A percentile compares a stretch with the other conserved stretches of the same genome.
phyloP scores from a whole-genome alignment of 92 coral and sea anemone species.

The Montipora capitata region DNA sequence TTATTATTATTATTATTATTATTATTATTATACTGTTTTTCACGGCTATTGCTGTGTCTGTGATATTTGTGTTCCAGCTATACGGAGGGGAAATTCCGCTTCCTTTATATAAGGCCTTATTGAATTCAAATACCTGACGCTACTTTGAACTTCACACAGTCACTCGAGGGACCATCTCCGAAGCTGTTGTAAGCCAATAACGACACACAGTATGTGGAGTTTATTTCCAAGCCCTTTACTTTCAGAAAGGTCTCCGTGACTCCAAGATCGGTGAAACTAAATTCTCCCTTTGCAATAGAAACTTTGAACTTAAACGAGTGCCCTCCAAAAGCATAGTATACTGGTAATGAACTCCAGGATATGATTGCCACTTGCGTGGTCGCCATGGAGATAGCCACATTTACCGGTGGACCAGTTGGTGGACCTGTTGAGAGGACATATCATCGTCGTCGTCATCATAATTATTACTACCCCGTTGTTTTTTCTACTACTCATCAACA shows the following conservation, averaged over 20 bases:
- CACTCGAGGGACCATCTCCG: slow-evolving; percentile 32
- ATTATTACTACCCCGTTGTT: neutral
- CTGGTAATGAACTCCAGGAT: slow-evolving; percentile 13
- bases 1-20: no score
- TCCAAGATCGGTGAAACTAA: neutral
- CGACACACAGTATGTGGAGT: slow-evolving; percentile 7
- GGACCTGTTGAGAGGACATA: slow-evolving; percentile 11
- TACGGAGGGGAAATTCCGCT: no score
- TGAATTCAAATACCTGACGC: slow-evolving; percentile 17
- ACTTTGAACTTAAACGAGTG: neutral
- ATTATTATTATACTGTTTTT: no score
- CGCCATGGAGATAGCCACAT: neutral
- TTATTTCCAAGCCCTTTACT: neutral
- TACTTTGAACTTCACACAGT: neutral
- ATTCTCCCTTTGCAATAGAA: neutral
- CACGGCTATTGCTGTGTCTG: no score
- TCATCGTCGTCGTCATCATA: neutral
- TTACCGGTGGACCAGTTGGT: slow-evolving; percentile 15
- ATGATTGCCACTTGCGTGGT: neutral
- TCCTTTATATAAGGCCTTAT: no score
- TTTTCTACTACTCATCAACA: no score
- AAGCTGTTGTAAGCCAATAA: neutral
- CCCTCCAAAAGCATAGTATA: neutral
- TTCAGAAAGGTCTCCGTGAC: no score
- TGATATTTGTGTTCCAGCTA: neutral